A percentile compares a stretch with the other conserved stretches of the same genome.
Evolutionary conservation across 2,888 invertebrate species (phyloP).

Genomic region (Taphrorychus bicolor): DNA sequence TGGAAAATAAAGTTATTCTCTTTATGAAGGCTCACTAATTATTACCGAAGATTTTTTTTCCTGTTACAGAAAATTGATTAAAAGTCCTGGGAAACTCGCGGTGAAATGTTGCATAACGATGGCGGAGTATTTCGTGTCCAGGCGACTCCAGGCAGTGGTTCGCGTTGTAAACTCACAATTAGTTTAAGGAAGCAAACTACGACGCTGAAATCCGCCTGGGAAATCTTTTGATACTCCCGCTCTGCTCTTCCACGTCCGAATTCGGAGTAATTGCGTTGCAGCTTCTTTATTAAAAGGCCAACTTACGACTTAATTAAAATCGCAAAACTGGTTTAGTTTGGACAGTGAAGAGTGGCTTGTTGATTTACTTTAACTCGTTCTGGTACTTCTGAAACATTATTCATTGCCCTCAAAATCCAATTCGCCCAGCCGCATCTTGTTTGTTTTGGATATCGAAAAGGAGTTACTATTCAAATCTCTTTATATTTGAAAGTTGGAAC

Average conservation of each 20-base stretch:
- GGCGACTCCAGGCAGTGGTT: slow-evolving; percentile 36
- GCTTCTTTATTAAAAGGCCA: slow-evolving; percentile 22
- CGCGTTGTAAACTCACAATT: slow-evolving; percentile 53
- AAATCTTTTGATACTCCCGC: slow-evolving; percentile 52
- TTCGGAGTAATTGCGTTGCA: slow-evolving; percentile 18
- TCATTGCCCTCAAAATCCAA: too few relatives aligned
- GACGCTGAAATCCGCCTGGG: slow-evolving; percentile 52
- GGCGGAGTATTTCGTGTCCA: slow-evolving; percentile 11
- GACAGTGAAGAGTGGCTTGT: not conserved
- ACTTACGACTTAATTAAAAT: slow-evolving; percentile 15
- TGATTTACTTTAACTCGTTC: too few relatives aligned
- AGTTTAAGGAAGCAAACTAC: slow-evolving; percentile 52
- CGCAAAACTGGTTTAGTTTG: not conserved
- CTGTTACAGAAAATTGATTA: not conserved
- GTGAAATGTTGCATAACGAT: not conserved
- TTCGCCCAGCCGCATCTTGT: not conserved
- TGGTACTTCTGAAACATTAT: too few relatives aligned
- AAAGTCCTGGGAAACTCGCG: not conserved
- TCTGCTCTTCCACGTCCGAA: slow-evolving; percentile 14
- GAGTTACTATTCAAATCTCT: slow-evolving; percentile 25
- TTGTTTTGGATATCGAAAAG: slow-evolving; percentile 16
- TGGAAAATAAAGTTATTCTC: not conserved
- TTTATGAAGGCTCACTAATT: not conserved
- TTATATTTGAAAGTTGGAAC: slow-evolving; percentile 15
- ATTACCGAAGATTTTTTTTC: not conserved